A percentile compares a stretch with the other conserved stretches of the same genome.
phyloP scores from a whole-genome alignment of 2,113 vertebrate species.

The Hyperopisus bebe region DNA sequence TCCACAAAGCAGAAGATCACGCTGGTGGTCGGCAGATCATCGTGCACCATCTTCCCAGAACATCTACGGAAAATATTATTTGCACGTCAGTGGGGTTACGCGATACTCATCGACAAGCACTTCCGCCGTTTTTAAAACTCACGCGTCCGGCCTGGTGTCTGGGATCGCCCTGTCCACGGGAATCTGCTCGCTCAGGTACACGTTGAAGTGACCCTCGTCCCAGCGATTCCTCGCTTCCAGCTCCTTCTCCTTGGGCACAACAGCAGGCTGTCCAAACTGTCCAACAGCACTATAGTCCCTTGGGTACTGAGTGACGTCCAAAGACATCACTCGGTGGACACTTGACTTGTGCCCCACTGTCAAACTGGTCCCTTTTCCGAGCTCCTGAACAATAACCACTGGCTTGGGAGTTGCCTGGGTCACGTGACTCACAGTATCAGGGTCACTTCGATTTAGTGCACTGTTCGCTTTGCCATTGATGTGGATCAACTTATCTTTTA shows the following conservation, averaged over 20 bases:
- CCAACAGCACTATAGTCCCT: constrained; percentile 72
- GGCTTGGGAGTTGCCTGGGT: not conserved
- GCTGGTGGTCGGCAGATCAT: constrained; percentile 77
- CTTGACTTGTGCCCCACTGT: constrained; percentile 23
- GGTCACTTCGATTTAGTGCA: not conserved
- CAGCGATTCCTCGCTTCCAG: constrained; percentile 71
- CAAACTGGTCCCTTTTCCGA: constrained; percentile 13
- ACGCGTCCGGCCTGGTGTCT: constrained; percentile 84
- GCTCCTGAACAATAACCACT: not conserved
- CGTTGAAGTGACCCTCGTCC: constrained; percentile 92
- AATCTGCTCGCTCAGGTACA: constrained; percentile 89
- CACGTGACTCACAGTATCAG: not conserved
- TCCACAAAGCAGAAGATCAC: constrained; percentile 97
- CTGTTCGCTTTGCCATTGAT: not conserved
- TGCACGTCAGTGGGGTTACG: not conserved
- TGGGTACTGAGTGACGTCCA: constrained; percentile 71
- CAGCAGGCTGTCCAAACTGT: constrained; percentile 75
- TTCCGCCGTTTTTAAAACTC: constrained; percentile 48
- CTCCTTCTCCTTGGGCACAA: constrained; percentile 61
- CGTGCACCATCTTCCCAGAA: constrained; percentile 64
- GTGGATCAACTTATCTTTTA: not conserved
- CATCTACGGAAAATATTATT: constrained; percentile 61
- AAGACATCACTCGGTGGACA: constrained; percentile 65
- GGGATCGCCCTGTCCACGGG: constrained; percentile 81
- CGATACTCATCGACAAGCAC: too few species aligned